phyloP scores from a whole-genome alignment of 2,888 invertebrate species.

The Ochropleura leucogaster region DNA sequence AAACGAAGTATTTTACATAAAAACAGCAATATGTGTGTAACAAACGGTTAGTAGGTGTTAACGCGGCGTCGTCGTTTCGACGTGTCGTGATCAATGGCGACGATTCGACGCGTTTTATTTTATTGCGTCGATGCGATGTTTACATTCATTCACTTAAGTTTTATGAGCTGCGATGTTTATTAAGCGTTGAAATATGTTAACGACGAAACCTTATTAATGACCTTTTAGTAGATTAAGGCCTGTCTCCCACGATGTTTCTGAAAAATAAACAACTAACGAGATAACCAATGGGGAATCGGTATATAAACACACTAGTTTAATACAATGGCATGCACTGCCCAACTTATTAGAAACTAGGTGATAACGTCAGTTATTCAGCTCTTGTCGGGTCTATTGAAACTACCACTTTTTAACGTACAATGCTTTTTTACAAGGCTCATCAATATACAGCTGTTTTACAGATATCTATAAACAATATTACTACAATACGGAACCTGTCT shows the following conservation, averaged over 20 bases:
- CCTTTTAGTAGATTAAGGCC: not conserved
- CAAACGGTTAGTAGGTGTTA: slow-evolving; percentile 9
- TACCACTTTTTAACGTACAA: not conserved
- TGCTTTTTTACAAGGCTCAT: not conserved
- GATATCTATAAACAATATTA: not conserved
- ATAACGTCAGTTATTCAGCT: not conserved
- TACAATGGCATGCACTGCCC: not conserved
- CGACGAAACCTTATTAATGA: not conserved
- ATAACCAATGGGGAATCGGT: not conserved
- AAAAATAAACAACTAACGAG: not conserved
- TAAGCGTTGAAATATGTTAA: not conserved
- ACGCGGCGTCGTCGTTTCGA: not conserved
- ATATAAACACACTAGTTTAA: not conserved
- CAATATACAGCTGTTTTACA: not conserved
- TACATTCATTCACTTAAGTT: slow-evolving; percentile 18
- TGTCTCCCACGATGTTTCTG: not conserved
- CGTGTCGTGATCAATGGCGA: slow-evolving; percentile 24
- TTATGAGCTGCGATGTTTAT: slow-evolving; percentile 19
- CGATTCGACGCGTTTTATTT: slow-evolving; percentile 15
- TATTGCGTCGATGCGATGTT: slow-evolving; percentile 14
- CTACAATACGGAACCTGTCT: not conserved
- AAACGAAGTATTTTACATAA: slow-evolving; percentile 13
- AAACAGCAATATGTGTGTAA: not conserved
- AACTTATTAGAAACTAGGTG: not conserved
- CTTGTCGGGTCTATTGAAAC: not conserved